Conservation (phyloP, 2,888 invertebrate species). For the Mellilla xanthometata region DNA sequence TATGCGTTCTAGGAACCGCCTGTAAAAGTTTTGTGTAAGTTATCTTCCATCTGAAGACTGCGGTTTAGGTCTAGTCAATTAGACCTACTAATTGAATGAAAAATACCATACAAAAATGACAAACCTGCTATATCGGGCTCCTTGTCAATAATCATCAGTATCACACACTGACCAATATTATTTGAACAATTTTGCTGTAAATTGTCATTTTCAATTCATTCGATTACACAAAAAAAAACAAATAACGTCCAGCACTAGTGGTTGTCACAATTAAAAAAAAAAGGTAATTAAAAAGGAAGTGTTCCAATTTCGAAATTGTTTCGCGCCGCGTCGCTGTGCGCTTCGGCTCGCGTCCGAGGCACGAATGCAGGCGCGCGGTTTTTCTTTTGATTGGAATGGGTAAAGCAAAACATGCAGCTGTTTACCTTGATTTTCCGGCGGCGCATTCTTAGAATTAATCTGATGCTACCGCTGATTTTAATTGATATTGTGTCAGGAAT, state of each 20-base stretch:
- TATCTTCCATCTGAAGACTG: too few species aligned
- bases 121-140: conserved; percentile 41
- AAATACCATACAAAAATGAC: too few species aligned
- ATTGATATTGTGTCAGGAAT: background rate
- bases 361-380: conserved; percentile 48
- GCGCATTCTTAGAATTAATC: conserved; percentile 14
- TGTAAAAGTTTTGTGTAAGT: too few species aligned
- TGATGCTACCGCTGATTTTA: conserved; percentile 1
- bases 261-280: conserved; percentile 7
- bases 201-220: conserved; percentile 63
- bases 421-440: conserved; percentile 66
- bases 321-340: conserved; percentile 41
- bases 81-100: too few species aligned
- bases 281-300: conserved; percentile 20
- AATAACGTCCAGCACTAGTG: conserved; percentile 31
- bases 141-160: conserved; percentile 28
- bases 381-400: conserved; percentile 45
- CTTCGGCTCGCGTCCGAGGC: conserved; percentile 48
- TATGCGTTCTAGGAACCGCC: too few species aligned
- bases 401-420: conserved; percentile 35
- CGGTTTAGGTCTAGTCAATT: too few species aligned
- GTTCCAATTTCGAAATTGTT: conserved; percentile 27
- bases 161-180: conserved; percentile 75
- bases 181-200: conserved; percentile 78
- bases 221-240: conserved; percentile 7